phyloP scores from a whole-genome alignment of 2,113 vertebrate genomes.

The Caretta caretta region DNA sequence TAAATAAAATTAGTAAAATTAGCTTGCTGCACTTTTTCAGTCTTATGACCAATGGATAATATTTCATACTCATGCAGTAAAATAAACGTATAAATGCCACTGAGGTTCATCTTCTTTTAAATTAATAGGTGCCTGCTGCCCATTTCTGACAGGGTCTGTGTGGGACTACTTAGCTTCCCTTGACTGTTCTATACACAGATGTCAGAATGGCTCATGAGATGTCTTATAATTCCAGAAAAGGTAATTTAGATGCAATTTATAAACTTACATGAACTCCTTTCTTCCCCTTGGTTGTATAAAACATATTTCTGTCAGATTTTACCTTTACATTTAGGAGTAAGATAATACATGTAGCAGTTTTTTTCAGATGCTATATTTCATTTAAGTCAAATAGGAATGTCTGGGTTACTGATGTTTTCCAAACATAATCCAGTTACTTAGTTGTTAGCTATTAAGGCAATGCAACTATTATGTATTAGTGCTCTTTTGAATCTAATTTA shows the following conservation, averaged over 20 bases:
- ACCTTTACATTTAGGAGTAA: not conserved
- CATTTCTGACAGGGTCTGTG: not conserved
- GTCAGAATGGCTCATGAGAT: not conserved
- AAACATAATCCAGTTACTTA: constrained; percentile 27
- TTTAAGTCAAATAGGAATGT: constrained; percentile 16
- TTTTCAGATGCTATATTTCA: not conserved
- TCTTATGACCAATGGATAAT: not conserved
- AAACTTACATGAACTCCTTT: not conserved
- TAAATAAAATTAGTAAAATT: not conserved
- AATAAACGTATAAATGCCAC: not conserved
- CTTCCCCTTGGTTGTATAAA: not conserved
- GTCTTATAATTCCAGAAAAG: not conserved
- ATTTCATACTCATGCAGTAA: not conserved
- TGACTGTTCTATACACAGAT: not conserved
- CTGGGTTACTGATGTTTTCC: constrained; percentile 17
- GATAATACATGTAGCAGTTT: not conserved
- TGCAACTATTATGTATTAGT: constrained; percentile 23
- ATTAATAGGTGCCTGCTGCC: not conserved
- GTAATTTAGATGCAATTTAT: constrained; percentile 10
- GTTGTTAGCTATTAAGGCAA: constrained; percentile 44
- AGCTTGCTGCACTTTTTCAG: not conserved
- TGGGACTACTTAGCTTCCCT: not conserved
- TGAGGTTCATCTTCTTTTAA: not conserved
- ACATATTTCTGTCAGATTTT: not conserved
- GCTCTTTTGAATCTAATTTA: not conserved